Percentiles rank a stretch among this genome's conserved stretches.
Evolutionary conservation across 2,113 vertebrate genomes (phyloP).

Genomic region (Thalassarche chlororhynchos): DNA sequence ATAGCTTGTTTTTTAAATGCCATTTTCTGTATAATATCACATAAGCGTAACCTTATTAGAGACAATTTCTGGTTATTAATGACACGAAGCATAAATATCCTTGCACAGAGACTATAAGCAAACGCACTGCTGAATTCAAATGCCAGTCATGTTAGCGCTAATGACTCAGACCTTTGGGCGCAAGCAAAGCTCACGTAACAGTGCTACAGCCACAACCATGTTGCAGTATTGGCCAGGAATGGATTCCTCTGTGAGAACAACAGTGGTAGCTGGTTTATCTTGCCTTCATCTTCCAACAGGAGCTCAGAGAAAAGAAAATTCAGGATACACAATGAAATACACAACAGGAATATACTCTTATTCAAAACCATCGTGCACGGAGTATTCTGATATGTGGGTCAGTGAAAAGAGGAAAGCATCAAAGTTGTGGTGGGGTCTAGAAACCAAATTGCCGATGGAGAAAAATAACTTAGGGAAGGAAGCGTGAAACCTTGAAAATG

Average conservation of each 20-base stretch:
- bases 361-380: background rate
- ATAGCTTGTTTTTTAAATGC: background rate
- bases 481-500: background rate
- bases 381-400: background rate
- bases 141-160: background rate
- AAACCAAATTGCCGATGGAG: background rate
- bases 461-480: background rate
- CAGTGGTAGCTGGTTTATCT: background rate
- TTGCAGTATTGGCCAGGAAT: background rate
- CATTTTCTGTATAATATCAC: background rate
- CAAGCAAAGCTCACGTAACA: background rate
- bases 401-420: background rate
- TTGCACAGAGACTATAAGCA: background rate
- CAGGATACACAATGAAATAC: background rate
- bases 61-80: background rate
- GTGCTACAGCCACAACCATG: background rate
- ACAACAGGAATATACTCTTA: background rate
- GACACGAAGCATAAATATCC: background rate
- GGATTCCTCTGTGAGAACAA: background rate
- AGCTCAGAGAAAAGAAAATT: background rate
- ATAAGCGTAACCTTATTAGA: background rate
- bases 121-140: background rate
- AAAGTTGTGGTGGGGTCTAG: background rate
- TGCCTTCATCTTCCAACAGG: background rate
- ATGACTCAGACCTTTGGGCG: background rate